phyloP scores from a whole-genome alignment of 2,797 vertebrate genomes.

The Vultur gryphus region DNA sequence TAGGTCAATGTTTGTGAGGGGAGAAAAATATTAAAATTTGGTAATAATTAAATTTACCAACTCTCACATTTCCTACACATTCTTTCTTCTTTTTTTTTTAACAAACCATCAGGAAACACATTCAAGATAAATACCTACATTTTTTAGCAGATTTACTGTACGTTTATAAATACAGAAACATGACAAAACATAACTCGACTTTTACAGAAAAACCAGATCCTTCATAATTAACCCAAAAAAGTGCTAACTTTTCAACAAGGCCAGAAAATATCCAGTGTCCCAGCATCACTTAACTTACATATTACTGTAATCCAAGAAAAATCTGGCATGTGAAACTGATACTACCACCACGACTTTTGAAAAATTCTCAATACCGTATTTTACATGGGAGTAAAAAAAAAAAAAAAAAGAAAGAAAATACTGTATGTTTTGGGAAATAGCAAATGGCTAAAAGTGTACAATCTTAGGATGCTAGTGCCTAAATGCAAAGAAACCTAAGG shows the following conservation, averaged over 20 bases:
- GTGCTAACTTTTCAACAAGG: conserved; percentile 75
- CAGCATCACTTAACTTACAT: conserved; percentile 29
- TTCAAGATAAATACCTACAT: conserved; percentile 54
- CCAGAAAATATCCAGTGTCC: conserved; percentile 66
- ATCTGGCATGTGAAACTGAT: conserved; percentile 12
- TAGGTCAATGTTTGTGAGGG: conserved; percentile 59
- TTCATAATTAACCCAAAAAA: conserved; percentile 71
- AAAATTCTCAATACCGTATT: conserved; percentile 8
- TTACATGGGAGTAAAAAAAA: neutral
- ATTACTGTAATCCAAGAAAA: conserved; percentile 6
- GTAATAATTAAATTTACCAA: conserved; percentile 54
- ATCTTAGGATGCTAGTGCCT: conserved; percentile 10
- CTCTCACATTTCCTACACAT: conserved; percentile 34
- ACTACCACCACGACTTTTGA: neutral
- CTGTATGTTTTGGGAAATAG: neutral
- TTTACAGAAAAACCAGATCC: conserved; percentile 55
- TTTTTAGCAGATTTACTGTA: conserved; percentile 61
- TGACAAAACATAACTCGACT: conserved; percentile 54
- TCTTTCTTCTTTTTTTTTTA: conserved; percentile 25
- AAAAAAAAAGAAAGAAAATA: neutral
- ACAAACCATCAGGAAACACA: conserved; percentile 56
- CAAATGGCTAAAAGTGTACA: conserved; percentile 10
- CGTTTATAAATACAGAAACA: conserved; percentile 72
- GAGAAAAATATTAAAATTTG: conserved; percentile 58
- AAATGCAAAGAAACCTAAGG: conserved; percentile 32